Evolutionary conservation across 2,888 invertebrate species (phyloP).

Genomic region (Chrysotoxum bicinctum): DNA sequence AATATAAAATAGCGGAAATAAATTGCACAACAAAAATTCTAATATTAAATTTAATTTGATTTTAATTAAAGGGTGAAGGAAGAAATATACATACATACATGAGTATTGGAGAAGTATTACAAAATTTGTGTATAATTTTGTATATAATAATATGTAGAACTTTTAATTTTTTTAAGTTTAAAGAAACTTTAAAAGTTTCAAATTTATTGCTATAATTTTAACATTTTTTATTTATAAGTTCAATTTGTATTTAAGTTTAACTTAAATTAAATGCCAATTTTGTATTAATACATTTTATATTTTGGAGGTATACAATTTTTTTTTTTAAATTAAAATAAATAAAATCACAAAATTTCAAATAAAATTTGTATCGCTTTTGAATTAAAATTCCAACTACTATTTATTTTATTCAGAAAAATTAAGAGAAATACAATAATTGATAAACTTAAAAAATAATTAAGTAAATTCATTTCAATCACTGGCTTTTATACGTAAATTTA

Average conservation of each 20-base stretch:
- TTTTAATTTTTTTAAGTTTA: slow-evolving; percentile 1
- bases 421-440: slow-evolving; percentile 24
- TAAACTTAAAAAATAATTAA: slow-evolving; percentile 65
- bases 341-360: slow-evolving; percentile 64
- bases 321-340: slow-evolving; percentile 65
- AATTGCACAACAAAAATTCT: slow-evolving; percentile 60
- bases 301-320: slow-evolving; percentile 72
- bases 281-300: slow-evolving; percentile 1
- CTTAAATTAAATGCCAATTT: slow-evolving; percentile 55
- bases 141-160: slow-evolving; percentile 20
- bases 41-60: slow-evolving; percentile 40
- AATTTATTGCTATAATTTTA: slow-evolving; percentile 17
- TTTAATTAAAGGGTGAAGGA: slow-evolving; percentile 26
- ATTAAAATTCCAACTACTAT: not conserved
- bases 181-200: slow-evolving; percentile 54
- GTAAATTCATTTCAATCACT: slow-evolving; percentile 72
- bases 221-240: slow-evolving; percentile 1
- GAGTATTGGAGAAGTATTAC: slow-evolving; percentile 58
- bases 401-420: slow-evolving; percentile 9
- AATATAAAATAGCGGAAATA: slow-evolving; percentile 44
- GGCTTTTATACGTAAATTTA: slow-evolving; percentile 56
- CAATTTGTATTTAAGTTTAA: slow-evolving; percentile 55
- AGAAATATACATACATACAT: slow-evolving; percentile 68
- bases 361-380: slow-evolving; percentile 24
- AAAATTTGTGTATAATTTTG: slow-evolving; percentile 13